These are phyloP conservation scores for Mastomys natalensis DNA, from an alignment of 2,113 vertebrate species.

Conservation along the genomic window DNA sequence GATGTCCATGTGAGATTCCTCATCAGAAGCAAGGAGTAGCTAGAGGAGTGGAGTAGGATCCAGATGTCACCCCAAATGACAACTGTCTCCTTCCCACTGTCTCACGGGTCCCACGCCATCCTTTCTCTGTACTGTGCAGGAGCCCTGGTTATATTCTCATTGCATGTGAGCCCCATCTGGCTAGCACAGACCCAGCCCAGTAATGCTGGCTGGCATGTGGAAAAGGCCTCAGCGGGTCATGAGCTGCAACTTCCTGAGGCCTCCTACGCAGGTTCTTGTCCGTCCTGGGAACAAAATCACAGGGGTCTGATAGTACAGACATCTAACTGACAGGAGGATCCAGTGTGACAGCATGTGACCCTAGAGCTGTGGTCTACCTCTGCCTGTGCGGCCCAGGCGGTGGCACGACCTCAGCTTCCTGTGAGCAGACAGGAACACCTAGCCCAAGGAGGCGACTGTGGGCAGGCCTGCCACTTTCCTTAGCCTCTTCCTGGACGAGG, in stretches of 20 bases:
- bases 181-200: background rate
- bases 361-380: background rate
- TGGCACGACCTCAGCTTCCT: background rate
- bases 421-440: background rate
- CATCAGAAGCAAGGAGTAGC: rapidly evolving
- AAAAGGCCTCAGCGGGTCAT: background rate
- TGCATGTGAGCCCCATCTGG: background rate
- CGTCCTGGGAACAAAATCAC: rapidly evolving
- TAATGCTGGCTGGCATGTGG: background rate
- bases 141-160: background rate
- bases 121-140: rapidly evolving
- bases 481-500: rapidly evolving
- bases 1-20: background rate
- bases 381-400: background rate
- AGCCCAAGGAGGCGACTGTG: rapidly evolving
- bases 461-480: rapidly evolving
- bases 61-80: background rate
- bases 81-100: rapidly evolving
- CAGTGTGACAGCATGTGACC: rapidly evolving
- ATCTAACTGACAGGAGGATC: background rate
- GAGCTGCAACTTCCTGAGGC: background rate
- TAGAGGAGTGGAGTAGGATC: rapidly evolving
- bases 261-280: background rate
- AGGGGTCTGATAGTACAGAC: background rate
- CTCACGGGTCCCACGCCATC: rapidly evolving